Base-by-base conservation (phyloP, 35 echinoderm and acorn worm species). In the Ophiothrix spiculata region DNA sequence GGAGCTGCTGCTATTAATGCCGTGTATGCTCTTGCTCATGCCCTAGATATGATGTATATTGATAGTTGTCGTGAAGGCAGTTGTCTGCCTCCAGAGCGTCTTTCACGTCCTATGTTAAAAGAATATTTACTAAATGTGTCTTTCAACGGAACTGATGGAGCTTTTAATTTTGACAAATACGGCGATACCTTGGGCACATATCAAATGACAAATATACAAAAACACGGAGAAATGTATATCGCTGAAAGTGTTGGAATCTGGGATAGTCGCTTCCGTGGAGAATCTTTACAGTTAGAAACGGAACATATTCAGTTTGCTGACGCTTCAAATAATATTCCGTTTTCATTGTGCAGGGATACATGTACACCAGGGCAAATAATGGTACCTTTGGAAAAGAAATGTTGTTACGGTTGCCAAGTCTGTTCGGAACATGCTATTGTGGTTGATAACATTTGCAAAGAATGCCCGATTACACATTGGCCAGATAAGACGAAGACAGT, bases 11-110 rank as follows among this genome's bases (percentile, higher is more conserved):
- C 19, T 19, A 49, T 49, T 10, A 49, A 49, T 49, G 42, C 84
- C 12, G 84, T 86, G 8, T 86, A 86, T 76, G 75, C 84, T 3
- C 41, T 86, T 86, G 84, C 84, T 28, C 39, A 86, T 64, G 84
- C 64, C 21, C 46, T 86, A 17, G 69, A 86, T 37, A 17, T 19
- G n/a, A 32, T 82, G 38, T 45, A 46, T 31, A 39, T 14, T 31
- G 38, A 40, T 25, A 14, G 38, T 8, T 86, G 84, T 75, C 64
- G 64, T 16, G 23, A 38, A 82, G 49, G 80, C 15, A 6, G 17
- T 2, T 12, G 39, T 19, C 21, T 82, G 25, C 4, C 76, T 11
- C n/a, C 33, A 21, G 31, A 45, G 40, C 41, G 49, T 60, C 0
- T 82, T 41, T 46, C 80, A 32, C 73, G 64, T 45, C 38, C 8